Evolutionary conservation across 2,888 invertebrate species (phyloP).

Genomic region (Diarsia brunnea): DNA sequence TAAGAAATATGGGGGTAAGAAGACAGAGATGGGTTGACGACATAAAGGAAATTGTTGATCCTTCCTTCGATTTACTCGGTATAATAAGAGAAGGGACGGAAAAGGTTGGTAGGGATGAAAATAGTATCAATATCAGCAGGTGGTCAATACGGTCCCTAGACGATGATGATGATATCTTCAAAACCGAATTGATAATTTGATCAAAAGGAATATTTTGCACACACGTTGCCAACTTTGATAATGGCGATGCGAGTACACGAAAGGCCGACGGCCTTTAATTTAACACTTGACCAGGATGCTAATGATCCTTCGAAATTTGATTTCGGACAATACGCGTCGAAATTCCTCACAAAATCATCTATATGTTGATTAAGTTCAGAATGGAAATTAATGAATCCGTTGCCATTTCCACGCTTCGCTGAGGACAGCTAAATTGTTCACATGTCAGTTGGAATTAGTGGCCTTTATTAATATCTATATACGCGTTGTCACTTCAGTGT

Average conservation of each 20-base stretch:
- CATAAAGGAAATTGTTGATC: conserved; percentile 23
- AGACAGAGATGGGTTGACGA: conserved; percentile 33
- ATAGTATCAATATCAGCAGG: conserved; percentile 14
- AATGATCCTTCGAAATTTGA: conserved; percentile 40
- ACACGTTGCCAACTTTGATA: conserved; percentile 4
- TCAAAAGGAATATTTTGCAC: conserved; percentile 5
- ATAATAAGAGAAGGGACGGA: conserved; percentile 21
- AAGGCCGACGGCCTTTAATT: conserved; percentile 9
- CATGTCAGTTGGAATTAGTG: conserved; percentile 29
- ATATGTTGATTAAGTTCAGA: conserved; percentile 40
- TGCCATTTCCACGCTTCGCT: conserved; percentile 27
- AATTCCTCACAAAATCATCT: conserved; percentile 31
- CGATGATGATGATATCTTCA: conserved; percentile 6
- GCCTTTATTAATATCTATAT: conserved; percentile 23
- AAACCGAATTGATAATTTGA: conserved; percentile 1
- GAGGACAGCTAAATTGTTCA: conserved; percentile 30
- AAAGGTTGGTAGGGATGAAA: not conserved
- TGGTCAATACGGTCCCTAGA: conserved; percentile 10
- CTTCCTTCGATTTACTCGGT: conserved; percentile 24
- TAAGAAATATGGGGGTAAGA: conserved; percentile 38
- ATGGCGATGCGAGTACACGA: conserved; percentile 12
- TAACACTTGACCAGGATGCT: conserved; percentile 24
- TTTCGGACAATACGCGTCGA: conserved; percentile 19
- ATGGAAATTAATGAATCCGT: conserved; percentile 45
- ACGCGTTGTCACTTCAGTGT: conserved; percentile 14